Evolutionary conservation across 2,797 vertebrate genomes (phyloP), one percentile per base, ranked within the genome.

Genomic region (Gephyroberyx darwinii): DNA sequence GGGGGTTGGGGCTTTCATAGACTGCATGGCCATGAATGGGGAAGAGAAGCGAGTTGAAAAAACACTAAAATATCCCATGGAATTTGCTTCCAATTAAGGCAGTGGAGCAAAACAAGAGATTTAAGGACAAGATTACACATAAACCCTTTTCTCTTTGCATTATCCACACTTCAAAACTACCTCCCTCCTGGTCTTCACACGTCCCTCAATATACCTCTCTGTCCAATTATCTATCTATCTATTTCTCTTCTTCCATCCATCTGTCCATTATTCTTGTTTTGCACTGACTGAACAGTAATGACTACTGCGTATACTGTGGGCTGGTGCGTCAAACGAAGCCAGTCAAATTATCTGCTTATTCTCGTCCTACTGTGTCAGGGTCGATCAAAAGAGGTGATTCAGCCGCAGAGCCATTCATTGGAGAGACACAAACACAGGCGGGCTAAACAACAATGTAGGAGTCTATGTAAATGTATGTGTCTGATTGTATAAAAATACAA

Each of bases 61-160:
- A 91, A 85, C 80, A 70, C 87, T 78, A 79, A 93, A 92, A 90
- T 90, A 90, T 84, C 89, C 83, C 43, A 0, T 50, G 84, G 84
- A 86, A 84, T 86, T 86, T 82, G 74, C 86, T 92, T 84, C 92
- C 93, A 93, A 93, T 92, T 94, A 93, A 93, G 93, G 93, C 82
- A 92, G 84, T 83, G 65, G 70, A 85, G 80, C 61, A 74, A 87
- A 84, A 86, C 74, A 45, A 65, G 86, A 72, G 80, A 77, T 84
- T 84, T 86, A 81, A 82, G 74, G 74, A 74, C 63, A 77, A 60
- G 52, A 87, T 86, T 87, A 26, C 84, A 71, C 65, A 80, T 86
- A 85, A 87, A 87, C 43, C 68, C 69, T 26, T 30, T 33, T 77
- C 65, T 77, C 54, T 59, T 17, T 65, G 58, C 45, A 66, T 76